phyloP scores from a whole-genome alignment of 2,113 vertebrate genomes.

The Neomonachus schauinslandi region DNA sequence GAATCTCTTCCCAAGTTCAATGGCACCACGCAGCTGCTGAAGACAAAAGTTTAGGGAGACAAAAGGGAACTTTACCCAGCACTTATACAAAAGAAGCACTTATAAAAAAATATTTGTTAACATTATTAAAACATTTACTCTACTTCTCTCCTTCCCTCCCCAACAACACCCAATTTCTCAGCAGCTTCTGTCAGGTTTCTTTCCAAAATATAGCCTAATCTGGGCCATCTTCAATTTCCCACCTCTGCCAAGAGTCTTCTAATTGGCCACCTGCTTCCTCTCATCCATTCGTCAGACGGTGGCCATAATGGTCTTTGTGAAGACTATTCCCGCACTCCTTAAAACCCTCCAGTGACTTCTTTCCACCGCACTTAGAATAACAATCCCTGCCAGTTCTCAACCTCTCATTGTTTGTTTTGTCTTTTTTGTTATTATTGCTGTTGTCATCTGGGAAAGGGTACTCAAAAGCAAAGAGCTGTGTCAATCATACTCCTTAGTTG shows the following conservation, averaged over 20 bases:
- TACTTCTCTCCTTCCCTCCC: neutral
- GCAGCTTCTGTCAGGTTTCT: neutral
- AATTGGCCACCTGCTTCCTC: neutral
- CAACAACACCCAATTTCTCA: neutral
- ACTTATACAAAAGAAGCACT: no score
- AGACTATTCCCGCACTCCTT: neutral
- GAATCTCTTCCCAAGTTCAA: neutral
- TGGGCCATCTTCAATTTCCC: neutral
- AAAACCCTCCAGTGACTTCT: neutral
- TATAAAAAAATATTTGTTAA: no score
- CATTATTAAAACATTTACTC: neutral
- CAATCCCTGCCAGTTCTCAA: neutral
- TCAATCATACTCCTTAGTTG: neutral
- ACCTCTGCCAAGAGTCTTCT: neutral
- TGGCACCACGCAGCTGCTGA: neutral
- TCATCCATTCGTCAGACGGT: neutral
- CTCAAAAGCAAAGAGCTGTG: neutral
- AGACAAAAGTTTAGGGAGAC: neutral
- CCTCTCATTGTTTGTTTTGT: neutral
- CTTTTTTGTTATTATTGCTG: neutral
- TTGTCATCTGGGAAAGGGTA: neutral
- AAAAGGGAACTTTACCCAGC: no score
- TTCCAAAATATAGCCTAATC: neutral
- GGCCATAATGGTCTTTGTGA: neutral
- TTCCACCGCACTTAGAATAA: neutral